Percentiles rank a stretch among this genome's conserved stretches.
These are phyloP conservation scores for Chloroceryle aenea DNA, from an alignment of 2,113 vertebrate genomes.

Conservation along the genomic window DNA sequence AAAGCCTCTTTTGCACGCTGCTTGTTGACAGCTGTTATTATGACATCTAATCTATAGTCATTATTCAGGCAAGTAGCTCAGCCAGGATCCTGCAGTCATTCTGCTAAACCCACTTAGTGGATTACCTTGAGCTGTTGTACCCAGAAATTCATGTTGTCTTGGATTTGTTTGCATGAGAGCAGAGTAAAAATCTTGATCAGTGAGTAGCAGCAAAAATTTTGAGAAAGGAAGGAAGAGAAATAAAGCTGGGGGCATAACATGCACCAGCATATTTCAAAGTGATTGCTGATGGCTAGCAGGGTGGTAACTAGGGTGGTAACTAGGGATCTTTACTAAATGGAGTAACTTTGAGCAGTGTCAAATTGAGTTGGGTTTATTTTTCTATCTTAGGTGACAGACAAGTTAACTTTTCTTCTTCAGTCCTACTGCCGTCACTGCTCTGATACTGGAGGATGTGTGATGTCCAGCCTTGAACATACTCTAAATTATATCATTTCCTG, in stretches of 20 bases:
- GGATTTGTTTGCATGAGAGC: background rate
- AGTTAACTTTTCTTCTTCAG: background rate
- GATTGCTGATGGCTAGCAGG: background rate
- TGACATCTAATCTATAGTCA: background rate
- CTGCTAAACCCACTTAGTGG: background rate
- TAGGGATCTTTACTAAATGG: background rate
- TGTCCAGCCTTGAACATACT: background rate
- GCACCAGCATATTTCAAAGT: background rate
- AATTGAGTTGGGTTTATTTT: background rate
- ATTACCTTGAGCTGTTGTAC: background rate
- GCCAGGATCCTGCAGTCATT: background rate
- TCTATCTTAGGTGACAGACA: background rate
- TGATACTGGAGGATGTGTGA: background rate
- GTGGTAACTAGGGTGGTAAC: rapidly evolving
- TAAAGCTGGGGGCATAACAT: background rate
- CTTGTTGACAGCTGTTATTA: conserved; percentile 44
- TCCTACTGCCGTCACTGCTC: background rate
- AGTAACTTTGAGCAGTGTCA: background rate
- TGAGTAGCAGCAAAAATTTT: background rate
- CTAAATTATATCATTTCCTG: background rate
- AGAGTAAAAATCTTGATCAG: background rate
- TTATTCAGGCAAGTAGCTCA: background rate
- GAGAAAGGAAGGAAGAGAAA: background rate
- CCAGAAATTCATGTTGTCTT: background rate
- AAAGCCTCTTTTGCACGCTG: background rate